Evolutionary conservation across 2,113 vertebrate genomes (phyloP).

Genomic region (Scortum barcoo): DNA sequence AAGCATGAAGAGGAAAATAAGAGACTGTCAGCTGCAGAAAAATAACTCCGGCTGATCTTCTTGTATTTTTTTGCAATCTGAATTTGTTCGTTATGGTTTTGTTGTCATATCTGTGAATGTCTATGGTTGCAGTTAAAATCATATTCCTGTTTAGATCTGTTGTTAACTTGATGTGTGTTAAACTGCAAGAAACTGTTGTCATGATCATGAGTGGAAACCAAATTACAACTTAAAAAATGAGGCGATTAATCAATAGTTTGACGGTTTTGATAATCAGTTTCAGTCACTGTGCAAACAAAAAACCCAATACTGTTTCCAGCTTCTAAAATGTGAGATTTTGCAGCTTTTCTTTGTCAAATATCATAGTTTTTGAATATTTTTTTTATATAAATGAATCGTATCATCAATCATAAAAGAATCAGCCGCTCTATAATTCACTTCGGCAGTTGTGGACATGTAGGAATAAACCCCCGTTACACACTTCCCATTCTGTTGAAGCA

Average conservation of each 20-base stretch:
- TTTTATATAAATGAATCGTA: background rate
- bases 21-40: background rate
- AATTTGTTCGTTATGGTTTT: background rate
- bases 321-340: background rate
- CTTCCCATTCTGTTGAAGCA: constrained; percentile 52
- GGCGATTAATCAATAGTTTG: no score
- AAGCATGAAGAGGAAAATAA: no score
- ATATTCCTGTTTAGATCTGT: background rate
- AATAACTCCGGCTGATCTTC: background rate
- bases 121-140: background rate
- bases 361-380: no score
- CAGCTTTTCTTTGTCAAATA: background rate
- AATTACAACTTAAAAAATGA: no score
- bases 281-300: no score
- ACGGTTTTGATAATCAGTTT: no score
- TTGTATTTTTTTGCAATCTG: no score
- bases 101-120: background rate
- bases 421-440: background rate
- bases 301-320: background rate
- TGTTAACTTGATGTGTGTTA: no score
- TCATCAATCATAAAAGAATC: background rate
- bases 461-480: constrained; percentile 6
- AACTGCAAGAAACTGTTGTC: no score
- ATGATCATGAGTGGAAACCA: no score
- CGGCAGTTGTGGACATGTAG: background rate